Evolutionary conservation across 2,113 vertebrate species (phyloP), one percentile per base, ranked within the genome.

Genomic region (Phrynosoma platyrhinos): DNA sequence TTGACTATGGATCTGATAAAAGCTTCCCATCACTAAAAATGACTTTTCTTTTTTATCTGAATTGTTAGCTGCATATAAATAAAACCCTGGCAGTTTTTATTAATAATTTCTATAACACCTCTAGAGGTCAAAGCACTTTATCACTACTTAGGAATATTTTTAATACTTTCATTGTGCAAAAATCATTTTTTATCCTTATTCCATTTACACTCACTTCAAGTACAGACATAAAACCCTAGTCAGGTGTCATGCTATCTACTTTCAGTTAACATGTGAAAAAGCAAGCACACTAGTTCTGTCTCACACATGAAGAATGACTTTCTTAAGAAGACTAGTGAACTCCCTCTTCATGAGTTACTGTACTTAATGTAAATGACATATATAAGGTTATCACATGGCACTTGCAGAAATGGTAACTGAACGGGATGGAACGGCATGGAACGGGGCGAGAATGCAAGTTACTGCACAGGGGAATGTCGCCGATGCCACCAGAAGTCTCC

Each of bases 21-120:
- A 87, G 53, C 30, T 9, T 47, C 53, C 79, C 32, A 47, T 87
- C 69, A 74, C 53, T 85, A 87, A 87, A 62, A 87, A 58, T 74
- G 36, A 23, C 36, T 74, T 72, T 80, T 71, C 55, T 53, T 75
- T 86, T 86, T 86, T 86, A 79, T 86, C 84, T 53, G 32, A 30
- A 25, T 47, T 64, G 68, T 81, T 74, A 58, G 36, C 36, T 75
- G 79, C 55, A 52, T 71, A 87, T 74, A 72, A 81, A 81, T 64
- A 62, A 74, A 75, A 74, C 23, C 25, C 9, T 82, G 25, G 9
- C 66, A n/a, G 25, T n/a, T 87, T 80, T 87, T 62, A 87, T 87
- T 87, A 87, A 85, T 76, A 76, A 82, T 81, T 62, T 42, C 79
- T 47, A n/a, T 16, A 42, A 78, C 53, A 72, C 79, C 42, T 55